These are phyloP conservation scores for Tipula unca DNA, from an alignment of 2,888 invertebrate species.

Conservation along the genomic window DNA sequence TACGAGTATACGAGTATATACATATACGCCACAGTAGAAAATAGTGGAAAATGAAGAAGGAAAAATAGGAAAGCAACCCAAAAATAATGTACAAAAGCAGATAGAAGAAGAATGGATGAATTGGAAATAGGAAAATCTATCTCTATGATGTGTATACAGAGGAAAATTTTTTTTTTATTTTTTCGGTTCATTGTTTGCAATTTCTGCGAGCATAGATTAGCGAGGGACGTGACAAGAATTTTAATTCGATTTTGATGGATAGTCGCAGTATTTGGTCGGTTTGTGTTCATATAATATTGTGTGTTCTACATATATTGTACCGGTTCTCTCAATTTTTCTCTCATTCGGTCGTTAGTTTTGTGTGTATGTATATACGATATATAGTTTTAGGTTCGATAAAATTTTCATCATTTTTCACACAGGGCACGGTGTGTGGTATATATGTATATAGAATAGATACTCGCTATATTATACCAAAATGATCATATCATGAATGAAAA, in stretches of 20 bases:
- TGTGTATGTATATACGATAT: background rate
- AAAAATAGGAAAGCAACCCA: background rate
- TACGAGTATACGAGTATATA: background rate
- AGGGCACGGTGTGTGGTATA: background rate
- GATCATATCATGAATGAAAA: background rate
- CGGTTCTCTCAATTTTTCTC: background rate
- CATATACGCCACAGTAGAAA: background rate
- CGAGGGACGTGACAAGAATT: constrained; percentile 20
- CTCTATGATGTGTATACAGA: background rate
- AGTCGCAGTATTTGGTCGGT: constrained; percentile 1
- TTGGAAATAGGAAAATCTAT: background rate
- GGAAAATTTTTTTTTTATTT: background rate
- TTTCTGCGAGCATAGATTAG: constrained; percentile 21
- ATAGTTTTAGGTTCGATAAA: background rate
- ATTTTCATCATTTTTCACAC: background rate
- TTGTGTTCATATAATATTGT: background rate
- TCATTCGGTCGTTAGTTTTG: background rate
- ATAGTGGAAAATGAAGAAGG: background rate
- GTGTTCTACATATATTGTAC: background rate
- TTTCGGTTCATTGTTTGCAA: constrained; percentile 19
- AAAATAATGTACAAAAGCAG: background rate
- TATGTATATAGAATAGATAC: background rate
- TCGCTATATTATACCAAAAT: background rate
- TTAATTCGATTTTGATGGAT: constrained; percentile 20
- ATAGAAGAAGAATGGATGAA: background rate